Percentiles rank a stretch among this genome's conserved stretches.
phyloP scores from a whole-genome alignment of 1,140 invertebrate genomes.

The Aculops lycopersici region DNA sequence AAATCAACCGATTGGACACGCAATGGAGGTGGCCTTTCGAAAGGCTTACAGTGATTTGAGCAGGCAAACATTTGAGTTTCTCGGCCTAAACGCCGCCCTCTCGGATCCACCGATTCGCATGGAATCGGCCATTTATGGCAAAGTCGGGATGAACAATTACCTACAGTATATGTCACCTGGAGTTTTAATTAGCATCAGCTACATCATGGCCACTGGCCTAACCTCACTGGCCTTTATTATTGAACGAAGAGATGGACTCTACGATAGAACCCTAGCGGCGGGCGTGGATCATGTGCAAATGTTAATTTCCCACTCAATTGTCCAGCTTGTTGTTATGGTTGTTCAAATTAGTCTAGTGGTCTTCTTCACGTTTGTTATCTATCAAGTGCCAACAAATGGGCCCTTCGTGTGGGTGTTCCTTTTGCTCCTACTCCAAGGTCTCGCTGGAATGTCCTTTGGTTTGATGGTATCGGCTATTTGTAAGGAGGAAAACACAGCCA shows the following conservation, averaged over 20 bases:
- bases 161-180: constrained; percentile 81
- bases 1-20: constrained; percentile 4
- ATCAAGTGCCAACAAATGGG: constrained; percentile 42
- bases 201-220: constrained; percentile 70
- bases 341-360: constrained; percentile 58
- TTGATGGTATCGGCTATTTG: constrained; percentile 58
- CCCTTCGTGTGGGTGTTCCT: constrained; percentile 35
- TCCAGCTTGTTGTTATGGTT: constrained; percentile 70
- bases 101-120: constrained; percentile 22
- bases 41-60: constrained; percentile 42
- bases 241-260: constrained; percentile 54
- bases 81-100: constrained; percentile 37
- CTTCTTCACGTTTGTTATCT: constrained; percentile 45
- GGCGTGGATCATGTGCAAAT: constrained; percentile 63
- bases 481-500: constrained; percentile 58
- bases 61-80: constrained; percentile 28
- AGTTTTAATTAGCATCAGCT: constrained; percentile 65
- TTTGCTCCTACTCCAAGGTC: constrained; percentile 36
- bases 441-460: constrained; percentile 70
- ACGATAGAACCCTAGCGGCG: constrained; percentile 37
- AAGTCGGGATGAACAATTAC: constrained; percentile 39
- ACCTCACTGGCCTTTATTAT: constrained; percentile 67
- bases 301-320: constrained; percentile 58
- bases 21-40: constrained; percentile 32
- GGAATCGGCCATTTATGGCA: constrained; percentile 51